Conservation (phyloP, 2,113 vertebrate species). For the Pan troglodytes region NHGRI_mPanTro3-v2.1_pri NC_072417.2:65829501-65830000, state of each 20-base stretch:
- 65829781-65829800: background rate
- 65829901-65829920: background rate
- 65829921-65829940: conserved; percentile 15
- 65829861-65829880: background rate
- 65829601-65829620: conserved; percentile 47
- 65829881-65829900: background rate
- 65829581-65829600: conserved; percentile 54
- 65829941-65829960: conserved; percentile 34
- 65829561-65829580: conserved; percentile 48
- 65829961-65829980: conserved; percentile 28
- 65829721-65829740: background rate
- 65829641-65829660: background rate
- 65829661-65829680: conserved; percentile 54
- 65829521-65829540: conserved; percentile 45
- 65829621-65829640: conserved; percentile 43
- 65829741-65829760: background rate
- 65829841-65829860: background rate
- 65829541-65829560: conserved; percentile 49
- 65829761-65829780: background rate
- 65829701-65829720: conserved; percentile 19
- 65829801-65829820: background rate
- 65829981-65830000: background rate
- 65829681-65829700: background rate
- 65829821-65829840: conserved; percentile 22
- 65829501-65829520: conserved; percentile 51